These are phyloP conservation scores for Bactericera cockerelli DNA, from an alignment of 1,140 invertebrate genomes.

Conservation along the genomic window DNA sequence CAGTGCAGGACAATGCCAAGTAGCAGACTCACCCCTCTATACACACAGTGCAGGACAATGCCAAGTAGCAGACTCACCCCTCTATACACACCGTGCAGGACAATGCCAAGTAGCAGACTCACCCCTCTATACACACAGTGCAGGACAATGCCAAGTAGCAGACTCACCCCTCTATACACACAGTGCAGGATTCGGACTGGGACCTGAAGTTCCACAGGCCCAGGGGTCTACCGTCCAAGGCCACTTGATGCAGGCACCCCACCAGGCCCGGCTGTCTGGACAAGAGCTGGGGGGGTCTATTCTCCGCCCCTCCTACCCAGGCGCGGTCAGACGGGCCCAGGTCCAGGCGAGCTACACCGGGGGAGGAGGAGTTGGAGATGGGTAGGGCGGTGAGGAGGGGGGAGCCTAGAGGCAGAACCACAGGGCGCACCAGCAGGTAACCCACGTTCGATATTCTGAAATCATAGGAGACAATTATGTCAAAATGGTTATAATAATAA, in stretches of 20 bases:
- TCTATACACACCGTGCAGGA: no score
- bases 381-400: conserved; percentile 26
- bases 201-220: conserved; percentile 80
- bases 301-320: conserved; percentile 39
- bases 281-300: conserved; percentile 25
- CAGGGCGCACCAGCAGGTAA: conserved; percentile 35
- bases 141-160: no score
- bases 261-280: conserved; percentile 34
- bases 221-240: conserved; percentile 55
- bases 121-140: no score
- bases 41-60: no score
- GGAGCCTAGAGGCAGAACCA: conserved; percentile 27
- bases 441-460: conserved; percentile 38
- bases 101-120: no score
- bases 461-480: no score
- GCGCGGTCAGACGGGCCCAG: conserved; percentile 34
- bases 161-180: conserved; percentile 57
- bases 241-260: conserved; percentile 63
- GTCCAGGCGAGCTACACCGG: conserved; percentile 37
- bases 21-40: no score
- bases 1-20: no score
- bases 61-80: no score
- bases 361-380: conserved; percentile 30
- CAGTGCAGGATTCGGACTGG: conserved; percentile 47
- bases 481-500: no score